Percentiles rank a stretch among this genome's conserved stretches.
Conservation (phyloP, 2,113 vertebrate species). For the Trochalopteron elliotii region DNA sequence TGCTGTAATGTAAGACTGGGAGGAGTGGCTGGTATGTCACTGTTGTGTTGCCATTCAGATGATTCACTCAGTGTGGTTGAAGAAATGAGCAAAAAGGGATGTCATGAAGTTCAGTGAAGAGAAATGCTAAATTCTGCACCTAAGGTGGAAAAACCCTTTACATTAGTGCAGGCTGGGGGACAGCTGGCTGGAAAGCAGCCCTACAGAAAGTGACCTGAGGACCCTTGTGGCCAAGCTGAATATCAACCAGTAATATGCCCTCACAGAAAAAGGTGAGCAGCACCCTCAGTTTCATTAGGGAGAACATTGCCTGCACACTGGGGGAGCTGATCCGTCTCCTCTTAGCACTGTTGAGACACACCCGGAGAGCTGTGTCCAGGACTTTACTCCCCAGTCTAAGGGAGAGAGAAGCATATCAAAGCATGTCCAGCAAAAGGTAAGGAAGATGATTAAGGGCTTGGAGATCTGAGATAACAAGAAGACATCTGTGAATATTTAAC, state of each 20-base stretch:
- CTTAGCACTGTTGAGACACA: background rate
- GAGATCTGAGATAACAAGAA: background rate
- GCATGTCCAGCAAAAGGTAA: background rate
- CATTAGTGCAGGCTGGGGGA: background rate
- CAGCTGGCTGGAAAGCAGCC: background rate
- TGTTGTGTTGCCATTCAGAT: background rate
- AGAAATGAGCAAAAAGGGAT: background rate
- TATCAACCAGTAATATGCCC: background rate
- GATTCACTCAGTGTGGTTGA: background rate
- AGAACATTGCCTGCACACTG: accelerated
- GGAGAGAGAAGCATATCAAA: background rate
- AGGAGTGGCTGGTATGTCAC: background rate
- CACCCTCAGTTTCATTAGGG: background rate
- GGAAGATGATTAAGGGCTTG: background rate
- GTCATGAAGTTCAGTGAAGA: background rate
- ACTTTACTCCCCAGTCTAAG: background rate
- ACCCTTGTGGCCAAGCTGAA: background rate
- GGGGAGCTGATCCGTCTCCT: background rate
- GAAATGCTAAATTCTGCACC: background rate
- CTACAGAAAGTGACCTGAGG: background rate
- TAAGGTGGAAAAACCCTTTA: background rate
- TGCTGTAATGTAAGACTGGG: background rate
- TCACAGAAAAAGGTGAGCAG: background rate
- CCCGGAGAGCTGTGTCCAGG: background rate
- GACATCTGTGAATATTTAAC: background rate